These are phyloP conservation scores for Synergus laeviventris DNA, from an alignment of 2,888 invertebrate species.

Conservation along the genomic window DNA sequence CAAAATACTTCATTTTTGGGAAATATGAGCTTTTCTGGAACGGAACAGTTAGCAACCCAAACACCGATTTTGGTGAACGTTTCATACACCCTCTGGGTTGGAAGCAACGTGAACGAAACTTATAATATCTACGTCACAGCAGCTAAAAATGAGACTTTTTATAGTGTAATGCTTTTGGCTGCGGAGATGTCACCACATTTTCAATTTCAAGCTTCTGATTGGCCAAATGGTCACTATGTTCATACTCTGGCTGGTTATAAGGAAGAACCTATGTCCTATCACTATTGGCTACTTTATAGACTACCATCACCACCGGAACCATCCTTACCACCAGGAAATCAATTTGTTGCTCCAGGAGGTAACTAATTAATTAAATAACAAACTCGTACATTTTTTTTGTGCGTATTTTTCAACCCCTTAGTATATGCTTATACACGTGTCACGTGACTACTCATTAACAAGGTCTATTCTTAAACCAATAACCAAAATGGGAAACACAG, in stretches of 20 bases:
- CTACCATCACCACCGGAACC: slow-evolving; percentile 89
- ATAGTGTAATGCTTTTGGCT: slow-evolving; percentile 89
- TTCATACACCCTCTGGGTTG: slow-evolving; percentile 92
- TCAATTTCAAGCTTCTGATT: slow-evolving; percentile 89
- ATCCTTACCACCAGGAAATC: slow-evolving; percentile 88
- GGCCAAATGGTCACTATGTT: slow-evolving; percentile 95
- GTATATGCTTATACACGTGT: background rate
- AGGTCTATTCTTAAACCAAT: background rate
- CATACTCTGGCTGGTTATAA: slow-evolving; percentile 89
- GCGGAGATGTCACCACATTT: slow-evolving; percentile 85
- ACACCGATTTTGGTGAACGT: slow-evolving; percentile 78
- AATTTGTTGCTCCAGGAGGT: slow-evolving; percentile 93
- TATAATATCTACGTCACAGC: slow-evolving; percentile 86
- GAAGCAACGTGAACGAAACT: slow-evolving; percentile 89
- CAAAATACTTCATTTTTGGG: slow-evolving; percentile 46
- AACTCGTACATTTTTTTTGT: too few relatives aligned
- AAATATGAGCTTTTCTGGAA: slow-evolving; percentile 48
- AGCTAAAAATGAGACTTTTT: slow-evolving; percentile 83
- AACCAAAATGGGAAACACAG: background rate
- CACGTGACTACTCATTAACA: background rate
- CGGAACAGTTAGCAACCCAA: slow-evolving; percentile 46
- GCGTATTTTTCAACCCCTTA: too few relatives aligned
- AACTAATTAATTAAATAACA: slow-evolving; percentile 45
- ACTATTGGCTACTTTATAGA: slow-evolving; percentile 92
- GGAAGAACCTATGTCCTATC: slow-evolving; percentile 89